These are phyloP conservation scores for Musca vetustissima DNA, from an alignment of 1,140 invertebrate genomes.

Conservation along the genomic window DNA sequence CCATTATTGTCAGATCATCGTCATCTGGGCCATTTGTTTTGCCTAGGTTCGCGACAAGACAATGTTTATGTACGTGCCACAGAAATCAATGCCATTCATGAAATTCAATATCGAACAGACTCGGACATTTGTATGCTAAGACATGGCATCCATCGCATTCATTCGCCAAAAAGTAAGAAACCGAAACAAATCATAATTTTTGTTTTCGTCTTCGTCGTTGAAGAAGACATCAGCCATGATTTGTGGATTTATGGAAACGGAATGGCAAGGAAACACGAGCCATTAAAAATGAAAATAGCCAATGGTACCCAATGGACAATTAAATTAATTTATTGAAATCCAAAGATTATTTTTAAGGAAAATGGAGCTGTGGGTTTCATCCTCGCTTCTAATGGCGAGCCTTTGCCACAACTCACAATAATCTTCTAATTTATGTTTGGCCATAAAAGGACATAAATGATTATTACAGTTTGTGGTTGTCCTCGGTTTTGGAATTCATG, in stretches of 20 bases:
- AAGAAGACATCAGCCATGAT: too few relatives aligned
- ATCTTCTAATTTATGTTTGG: constrained; percentile 11
- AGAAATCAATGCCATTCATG: constrained; percentile 23
- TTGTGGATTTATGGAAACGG: too few relatives aligned
- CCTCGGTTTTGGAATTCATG: too few relatives aligned
- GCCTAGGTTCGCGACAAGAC: neutral
- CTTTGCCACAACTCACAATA: neutral
- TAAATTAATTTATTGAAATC: constrained; percentile 19
- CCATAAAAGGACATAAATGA: constrained; percentile 14
- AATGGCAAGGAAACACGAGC: too few relatives aligned
- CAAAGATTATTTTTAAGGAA: neutral
- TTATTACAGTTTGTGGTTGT: neutral
- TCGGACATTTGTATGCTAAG: too few relatives aligned
- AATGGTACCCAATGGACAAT: neutral
- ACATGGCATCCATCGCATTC: too few relatives aligned
- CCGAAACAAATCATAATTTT: neutral
- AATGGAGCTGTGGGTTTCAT: constrained; percentile 4
- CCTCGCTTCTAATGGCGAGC: neutral
- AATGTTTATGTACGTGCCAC: constrained; percentile 21
- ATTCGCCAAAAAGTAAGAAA: too few relatives aligned
- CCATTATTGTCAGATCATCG: neutral
- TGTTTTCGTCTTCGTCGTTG: neutral
- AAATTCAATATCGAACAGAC: neutral
- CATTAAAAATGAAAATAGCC: too few relatives aligned
- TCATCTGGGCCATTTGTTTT: neutral